Base-by-base conservation (phyloP, 2,797 vertebrate genomes). In the Sebastes matsubarae region DNA sequence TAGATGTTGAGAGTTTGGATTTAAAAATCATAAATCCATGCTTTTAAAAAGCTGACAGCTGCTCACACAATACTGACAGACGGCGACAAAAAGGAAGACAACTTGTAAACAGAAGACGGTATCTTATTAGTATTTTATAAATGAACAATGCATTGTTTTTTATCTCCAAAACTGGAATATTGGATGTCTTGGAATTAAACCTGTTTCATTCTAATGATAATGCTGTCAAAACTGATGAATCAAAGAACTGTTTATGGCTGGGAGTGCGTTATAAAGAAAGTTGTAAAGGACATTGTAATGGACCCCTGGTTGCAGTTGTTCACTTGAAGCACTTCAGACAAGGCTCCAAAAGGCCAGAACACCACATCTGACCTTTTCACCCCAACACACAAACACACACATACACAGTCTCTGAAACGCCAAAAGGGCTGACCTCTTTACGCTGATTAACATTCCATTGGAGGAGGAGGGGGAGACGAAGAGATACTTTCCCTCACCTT, bases 361-460 rank as follows among this genome's bases (percentile, higher is more conserved):
- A 86, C 84, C 82, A 75, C 57, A 63, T 69, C 74, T 58, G 83
- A 94, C 92, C 92, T 92, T 90, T 92, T 92, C 88, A 93, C 92
- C 90, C 83, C 65, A 18, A 59, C 74, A 25, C 67, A 71, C 80
- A 89, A 58, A 54, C 59, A 77, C 76, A 64, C 72, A 76, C 58
- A 76, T 50, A 72, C 57, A 77, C 63, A 69, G 46, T 52, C 46
- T 75, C 67, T 27, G 30, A 90, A 83, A 89, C 50, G 70, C 89
- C 75, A 77, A 88, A 89, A 88, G 86, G 81, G 42, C 73, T 89
- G 90, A 94, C 94, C 92, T 92, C 92, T 90, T 87, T 89, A 81
- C 60, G 63, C 87, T 89, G 87, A 93, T 95, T 94, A 94, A 94
- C 90, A 95, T 94, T 94, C 94, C 93, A 85, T 29, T 13, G 70